phyloP scores from a whole-genome alignment of 2,888 invertebrate species.

The Aphrophora alni region DNA sequence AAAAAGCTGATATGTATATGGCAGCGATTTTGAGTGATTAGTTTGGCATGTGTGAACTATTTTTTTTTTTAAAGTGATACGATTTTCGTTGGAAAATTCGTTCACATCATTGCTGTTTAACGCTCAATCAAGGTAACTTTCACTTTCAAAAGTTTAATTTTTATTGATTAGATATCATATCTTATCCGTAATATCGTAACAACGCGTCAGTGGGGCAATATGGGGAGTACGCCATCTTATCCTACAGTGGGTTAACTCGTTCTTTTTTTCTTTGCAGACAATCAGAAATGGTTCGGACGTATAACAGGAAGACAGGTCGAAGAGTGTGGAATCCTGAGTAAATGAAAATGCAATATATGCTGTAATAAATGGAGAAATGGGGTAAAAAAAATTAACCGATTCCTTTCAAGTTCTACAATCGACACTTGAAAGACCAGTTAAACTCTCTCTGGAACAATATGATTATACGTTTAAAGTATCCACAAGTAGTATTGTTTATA shows the following conservation, averaged over 20 bases:
- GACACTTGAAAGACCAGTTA: no score
- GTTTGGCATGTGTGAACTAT: background rate
- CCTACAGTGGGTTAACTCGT: background rate
- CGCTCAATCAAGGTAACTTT: background rate
- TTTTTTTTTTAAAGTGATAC: background rate
- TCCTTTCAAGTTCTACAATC: no score
- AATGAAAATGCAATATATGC: no score
- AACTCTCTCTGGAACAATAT: no score
- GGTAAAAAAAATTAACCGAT: no score
- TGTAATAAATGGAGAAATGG: no score
- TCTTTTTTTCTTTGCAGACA: no score
- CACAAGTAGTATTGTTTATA: no score
- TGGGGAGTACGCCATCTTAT: background rate
- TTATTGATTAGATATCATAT: background rate
- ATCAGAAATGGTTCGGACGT: no score
- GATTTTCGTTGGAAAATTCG: background rate
- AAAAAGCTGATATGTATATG: background rate
- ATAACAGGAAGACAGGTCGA: no score
- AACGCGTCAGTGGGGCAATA: background rate
- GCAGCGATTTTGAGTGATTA: conserved; percentile 3
- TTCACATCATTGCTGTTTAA: background rate
- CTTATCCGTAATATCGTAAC: background rate
- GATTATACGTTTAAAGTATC: no score
- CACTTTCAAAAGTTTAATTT: conserved; percentile 6
- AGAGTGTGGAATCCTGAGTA: no score